Percentiles rank a stretch among this genome's conserved stretches.
These are phyloP conservation scores for Troides aeacus DNA, from an alignment of 2,888 invertebrate species.

Conservation along the genomic window DNA sequence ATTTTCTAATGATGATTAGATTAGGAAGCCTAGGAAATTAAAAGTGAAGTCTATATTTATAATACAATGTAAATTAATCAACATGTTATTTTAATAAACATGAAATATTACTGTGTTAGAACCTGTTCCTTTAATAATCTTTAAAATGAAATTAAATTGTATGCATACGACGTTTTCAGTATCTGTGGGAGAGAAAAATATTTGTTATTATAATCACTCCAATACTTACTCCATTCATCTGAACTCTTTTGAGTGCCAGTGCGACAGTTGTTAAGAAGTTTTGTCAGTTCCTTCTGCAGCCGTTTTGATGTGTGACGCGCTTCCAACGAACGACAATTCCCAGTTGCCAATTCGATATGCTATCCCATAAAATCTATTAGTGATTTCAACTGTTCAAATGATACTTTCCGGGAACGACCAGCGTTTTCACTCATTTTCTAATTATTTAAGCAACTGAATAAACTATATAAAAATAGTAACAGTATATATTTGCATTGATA, in stretches of 20 bases:
- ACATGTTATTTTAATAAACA: too few relatives aligned
- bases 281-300: constrained; percentile 57
- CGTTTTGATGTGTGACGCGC: constrained; percentile 56
- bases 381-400: constrained; percentile 56
- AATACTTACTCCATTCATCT: constrained; percentile 68
- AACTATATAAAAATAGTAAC: too few relatives aligned
- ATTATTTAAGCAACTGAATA: background rate
- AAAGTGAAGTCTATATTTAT: too few relatives aligned
- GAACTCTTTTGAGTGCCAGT: constrained; percentile 52
- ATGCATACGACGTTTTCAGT: too few relatives aligned
- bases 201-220: constrained; percentile 68
- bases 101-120: too few relatives aligned
- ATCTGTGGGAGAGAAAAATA: background rate
- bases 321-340: constrained; percentile 51
- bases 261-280: constrained; percentile 48
- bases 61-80: too few relatives aligned
- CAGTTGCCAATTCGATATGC: constrained; percentile 58
- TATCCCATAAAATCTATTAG: constrained; percentile 64
- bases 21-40: too few relatives aligned
- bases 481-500: too few relatives aligned
- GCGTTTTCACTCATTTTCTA: constrained; percentile 33
- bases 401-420: constrained; percentile 45
- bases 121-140: too few relatives aligned
- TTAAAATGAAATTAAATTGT: background rate
- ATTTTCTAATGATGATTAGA: too few relatives aligned